Conservation (phyloP, 2,113 vertebrate species). For the Copsychus sechellarum region DNA sequence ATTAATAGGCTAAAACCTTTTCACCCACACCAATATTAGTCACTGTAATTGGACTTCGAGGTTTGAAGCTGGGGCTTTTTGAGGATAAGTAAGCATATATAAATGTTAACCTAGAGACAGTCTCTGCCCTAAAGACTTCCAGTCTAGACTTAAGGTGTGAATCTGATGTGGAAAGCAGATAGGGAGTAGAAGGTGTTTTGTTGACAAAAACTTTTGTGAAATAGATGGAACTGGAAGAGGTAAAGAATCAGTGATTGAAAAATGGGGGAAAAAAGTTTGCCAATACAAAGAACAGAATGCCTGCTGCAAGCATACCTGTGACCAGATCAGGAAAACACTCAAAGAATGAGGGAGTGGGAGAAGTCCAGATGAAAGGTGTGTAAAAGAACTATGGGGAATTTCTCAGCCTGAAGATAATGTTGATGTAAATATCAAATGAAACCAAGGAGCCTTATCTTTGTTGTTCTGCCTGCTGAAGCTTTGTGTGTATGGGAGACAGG, state of each 20-base stretch:
- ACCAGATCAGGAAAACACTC: not conserved
- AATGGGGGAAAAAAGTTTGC: not conserved
- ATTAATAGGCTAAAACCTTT: not conserved
- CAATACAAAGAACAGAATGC: not conserved
- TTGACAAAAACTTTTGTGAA: not conserved
- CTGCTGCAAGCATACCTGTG: not conserved
- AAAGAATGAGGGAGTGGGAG: not conserved
- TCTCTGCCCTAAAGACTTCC: not conserved
- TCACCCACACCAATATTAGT: not conserved
- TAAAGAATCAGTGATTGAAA: not conserved
- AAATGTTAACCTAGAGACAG: not conserved
- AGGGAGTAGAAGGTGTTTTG: not conserved
- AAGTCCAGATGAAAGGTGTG: not conserved
- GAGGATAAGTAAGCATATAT: not conserved
- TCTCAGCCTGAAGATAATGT: not conserved
- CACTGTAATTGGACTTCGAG: not conserved
- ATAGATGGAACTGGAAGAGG: not conserved
- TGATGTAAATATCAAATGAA: not conserved
- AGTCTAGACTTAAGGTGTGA: not conserved
- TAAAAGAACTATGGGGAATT: not conserved
- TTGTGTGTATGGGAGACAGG: not conserved
- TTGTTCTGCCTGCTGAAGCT: not conserved
- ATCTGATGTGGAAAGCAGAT: not conserved
- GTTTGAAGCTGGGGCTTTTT: not conserved
- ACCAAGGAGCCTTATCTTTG: not conserved